Base-by-base conservation (phyloP, 2,113 vertebrate genomes). In the Hydropotes inermis region DNA sequence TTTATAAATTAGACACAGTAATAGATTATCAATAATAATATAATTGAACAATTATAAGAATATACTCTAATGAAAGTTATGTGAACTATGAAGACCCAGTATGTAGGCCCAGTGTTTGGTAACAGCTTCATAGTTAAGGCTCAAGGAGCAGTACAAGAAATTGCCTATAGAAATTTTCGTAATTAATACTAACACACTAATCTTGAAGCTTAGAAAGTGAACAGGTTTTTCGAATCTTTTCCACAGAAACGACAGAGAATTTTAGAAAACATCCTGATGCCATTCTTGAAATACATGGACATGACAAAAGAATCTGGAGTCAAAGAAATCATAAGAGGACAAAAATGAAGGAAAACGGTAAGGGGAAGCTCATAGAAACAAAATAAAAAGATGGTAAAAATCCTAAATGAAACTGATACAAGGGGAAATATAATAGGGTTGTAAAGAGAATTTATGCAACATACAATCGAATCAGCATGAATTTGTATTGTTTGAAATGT, bases 281-380 rank as follows among this genome's bases (percentile, higher is more conserved):
- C 64, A 74, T 64, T 13, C 43, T 89, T 50, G 58, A 85, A 93
- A 94, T 58, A 50, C 21, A 89, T 52, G 16, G 25, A n/a, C 30
- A 83, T 70, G 30, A 52, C 50, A 91, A 96, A 96, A 95, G 14
- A 86, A 86, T n/a, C 28, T 57, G 17, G 21, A 8, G 9, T 39
- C 13, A 95, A 52, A 27, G 30, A 19, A 86, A 88, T 87, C 43
- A 86, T 43, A 79, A 87, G 55, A 93, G 10, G 91, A 90, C 1
- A 96, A 79, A 95, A 95, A 89, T 79, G 8, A 94, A 96, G 16
- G 39, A 13, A 93, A 94, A 89, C 61, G 89, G 89, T 94, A 92
- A 83, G 81, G 3, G 11, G 21, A 97, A 89, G 5, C 12, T 96
- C 67, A 86, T 54, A 79, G 23, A 91, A 83, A 70, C 64, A 61